phyloP scores from a whole-genome alignment of 2,797 vertebrate genomes.

The Notolepis coatsorum region DNA sequence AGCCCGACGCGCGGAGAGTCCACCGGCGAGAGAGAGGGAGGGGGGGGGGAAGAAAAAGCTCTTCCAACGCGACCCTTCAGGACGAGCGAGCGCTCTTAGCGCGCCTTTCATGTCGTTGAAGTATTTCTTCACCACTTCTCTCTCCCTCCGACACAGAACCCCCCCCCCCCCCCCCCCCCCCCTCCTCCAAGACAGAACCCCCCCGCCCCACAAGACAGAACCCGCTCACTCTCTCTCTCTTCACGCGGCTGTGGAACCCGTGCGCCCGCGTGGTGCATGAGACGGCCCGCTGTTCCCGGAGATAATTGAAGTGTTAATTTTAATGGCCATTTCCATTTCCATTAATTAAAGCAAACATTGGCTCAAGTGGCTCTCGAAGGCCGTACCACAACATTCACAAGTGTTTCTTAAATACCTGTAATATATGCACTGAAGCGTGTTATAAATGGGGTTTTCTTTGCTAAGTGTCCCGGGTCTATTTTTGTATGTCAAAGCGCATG shows the following conservation, averaged over 20 bases:
- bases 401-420: constrained; percentile 73
- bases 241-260: constrained; percentile 29
- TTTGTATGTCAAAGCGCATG: constrained; percentile 82
- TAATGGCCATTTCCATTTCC: constrained; percentile 78
- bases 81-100: constrained; percentile 61
- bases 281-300: constrained; percentile 55
- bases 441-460: constrained; percentile 85
- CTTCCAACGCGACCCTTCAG: constrained; percentile 56
- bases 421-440: constrained; percentile 67
- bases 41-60: constrained; percentile 26
- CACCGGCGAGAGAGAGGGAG: constrained; percentile 55
- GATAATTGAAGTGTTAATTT: constrained; percentile 79
- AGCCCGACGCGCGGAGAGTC: constrained; percentile 58
- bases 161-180: constrained; percentile 6
- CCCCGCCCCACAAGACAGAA: no score
- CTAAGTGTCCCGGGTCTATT: constrained; percentile 83
- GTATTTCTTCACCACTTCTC: constrained; percentile 49
- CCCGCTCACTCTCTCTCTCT: constrained; percentile 11
- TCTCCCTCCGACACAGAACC: constrained; percentile 10
- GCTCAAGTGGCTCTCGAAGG: constrained; percentile 73
- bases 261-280: no score
- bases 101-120: constrained; percentile 58
- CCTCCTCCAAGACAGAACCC: constrained; percentile 10
- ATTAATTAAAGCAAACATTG: constrained; percentile 81
- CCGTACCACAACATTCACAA: constrained; percentile 64